A percentile compares a stretch with the other conserved stretches of the same genome.
phyloP scores from a whole-genome alignment of 1,140 invertebrate species.

The Zaprionus africanus region DNA sequence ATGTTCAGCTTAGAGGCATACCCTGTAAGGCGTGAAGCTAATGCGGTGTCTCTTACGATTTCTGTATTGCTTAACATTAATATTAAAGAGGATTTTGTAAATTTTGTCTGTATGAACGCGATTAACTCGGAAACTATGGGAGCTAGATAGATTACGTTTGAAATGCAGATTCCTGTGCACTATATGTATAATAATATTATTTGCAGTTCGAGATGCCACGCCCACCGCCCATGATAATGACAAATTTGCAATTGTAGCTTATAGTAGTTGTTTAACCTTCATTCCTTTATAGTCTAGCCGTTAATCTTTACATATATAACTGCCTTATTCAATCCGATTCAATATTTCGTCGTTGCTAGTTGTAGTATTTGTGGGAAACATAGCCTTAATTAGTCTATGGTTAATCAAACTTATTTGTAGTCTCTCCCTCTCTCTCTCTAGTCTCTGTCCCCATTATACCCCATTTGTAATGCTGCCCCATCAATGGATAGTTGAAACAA shows the following conservation, averaged over 20 bases:
- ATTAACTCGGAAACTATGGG: background rate
- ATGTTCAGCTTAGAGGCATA: background rate
- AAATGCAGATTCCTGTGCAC: background rate
- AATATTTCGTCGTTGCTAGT: too few relatives aligned
- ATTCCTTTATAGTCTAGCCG: too few relatives aligned
- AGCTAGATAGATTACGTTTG: background rate
- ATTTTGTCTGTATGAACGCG: background rate
- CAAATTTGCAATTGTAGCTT: background rate
- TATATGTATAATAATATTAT: background rate
- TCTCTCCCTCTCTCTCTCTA: background rate
- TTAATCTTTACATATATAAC: too few relatives aligned
- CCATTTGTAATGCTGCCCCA: constrained; percentile 46
- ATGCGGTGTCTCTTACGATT: too few relatives aligned
- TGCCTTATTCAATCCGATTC: too few relatives aligned
- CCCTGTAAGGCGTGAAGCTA: background rate
- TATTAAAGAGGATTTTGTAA: background rate
- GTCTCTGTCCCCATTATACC: constrained; percentile 1
- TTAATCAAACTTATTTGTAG: too few relatives aligned
- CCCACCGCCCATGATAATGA: background rate
- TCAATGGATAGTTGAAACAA: constrained; percentile 52
- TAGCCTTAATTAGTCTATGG: background rate
- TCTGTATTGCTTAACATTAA: background rate
- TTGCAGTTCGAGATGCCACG: background rate
- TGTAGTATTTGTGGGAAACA: too few relatives aligned
- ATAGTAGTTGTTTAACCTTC: too few relatives aligned